These are phyloP conservation scores for Heliconius nattereri DNA, from an alignment of 1,140 invertebrate genomes.

Conservation along the genomic window DNA sequence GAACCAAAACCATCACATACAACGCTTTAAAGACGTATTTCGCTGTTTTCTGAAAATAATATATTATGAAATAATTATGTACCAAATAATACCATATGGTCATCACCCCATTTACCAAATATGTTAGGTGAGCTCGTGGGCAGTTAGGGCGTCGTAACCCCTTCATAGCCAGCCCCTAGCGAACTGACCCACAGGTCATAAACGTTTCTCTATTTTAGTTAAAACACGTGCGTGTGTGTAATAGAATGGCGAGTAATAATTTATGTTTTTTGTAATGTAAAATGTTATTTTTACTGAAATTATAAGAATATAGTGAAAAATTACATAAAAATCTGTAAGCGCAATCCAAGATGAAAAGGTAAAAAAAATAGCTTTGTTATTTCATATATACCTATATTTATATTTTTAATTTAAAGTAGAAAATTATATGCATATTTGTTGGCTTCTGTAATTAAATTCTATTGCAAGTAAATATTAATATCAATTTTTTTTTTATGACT, in stretches of 20 bases:
- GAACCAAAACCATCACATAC: not conserved
- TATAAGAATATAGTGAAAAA: no score
- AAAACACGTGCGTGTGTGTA: conserved; percentile 57
- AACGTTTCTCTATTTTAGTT: conserved; percentile 50
- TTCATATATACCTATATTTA: no score
- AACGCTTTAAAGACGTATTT: no score
- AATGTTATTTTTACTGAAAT: no score
- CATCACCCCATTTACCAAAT: conserved; percentile 10
- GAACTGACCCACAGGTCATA: conserved; percentile 59
- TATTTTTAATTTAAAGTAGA: no score
- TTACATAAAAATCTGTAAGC: no score
- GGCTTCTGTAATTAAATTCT: no score
- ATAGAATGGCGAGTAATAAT: conserved; percentile 59
- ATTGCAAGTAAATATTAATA: no score
- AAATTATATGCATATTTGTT: no score
- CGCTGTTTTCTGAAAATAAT: not conserved
- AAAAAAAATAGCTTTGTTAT: no score
- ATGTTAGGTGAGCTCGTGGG: conserved; percentile 38
- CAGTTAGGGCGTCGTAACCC: conserved; percentile 68
- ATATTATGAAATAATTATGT: not conserved
- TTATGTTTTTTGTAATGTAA: not conserved
- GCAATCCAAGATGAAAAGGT: no score
- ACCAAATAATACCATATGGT: not conserved
- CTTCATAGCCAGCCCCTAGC: conserved; percentile 45
- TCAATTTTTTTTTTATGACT: no score